A percentile compares a stretch with the other conserved stretches of the same genome.
Conservation (phyloP, 1,140 invertebrate genomes). For the Latrodectus geometricus region DNA sequence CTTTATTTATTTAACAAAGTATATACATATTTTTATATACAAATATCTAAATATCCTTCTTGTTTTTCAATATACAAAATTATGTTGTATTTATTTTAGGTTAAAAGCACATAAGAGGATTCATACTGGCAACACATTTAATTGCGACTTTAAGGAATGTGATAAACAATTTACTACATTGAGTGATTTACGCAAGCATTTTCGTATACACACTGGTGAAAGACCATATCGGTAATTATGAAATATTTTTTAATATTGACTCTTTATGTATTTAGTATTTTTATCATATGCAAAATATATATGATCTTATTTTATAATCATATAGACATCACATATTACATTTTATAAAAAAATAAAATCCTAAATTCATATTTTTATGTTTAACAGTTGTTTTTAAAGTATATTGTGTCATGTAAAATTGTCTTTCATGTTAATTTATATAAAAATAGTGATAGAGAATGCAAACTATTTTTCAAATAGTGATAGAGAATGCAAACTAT, state of each 20-base stretch:
- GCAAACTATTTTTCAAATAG: too few relatives aligned
- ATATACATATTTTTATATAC: too few relatives aligned
- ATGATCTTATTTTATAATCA: background rate
- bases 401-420: too few relatives aligned
- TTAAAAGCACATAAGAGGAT: constrained; percentile 72
- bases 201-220: constrained; percentile 91
- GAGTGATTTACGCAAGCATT: constrained; percentile 93
- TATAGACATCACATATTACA: background rate
- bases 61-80: too few relatives aligned
- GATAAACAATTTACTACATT: constrained; percentile 93
- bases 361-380: background rate
- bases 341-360: background rate
- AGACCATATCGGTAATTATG: constrained; percentile 84
- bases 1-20: too few relatives aligned
- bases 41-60: too few relatives aligned
- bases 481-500: too few relatives aligned
- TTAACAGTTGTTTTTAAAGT: too few relatives aligned
- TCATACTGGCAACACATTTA: constrained; percentile 95
- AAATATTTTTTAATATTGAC: constrained; percentile 2
- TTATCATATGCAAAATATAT: background rate
- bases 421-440: too few relatives aligned
- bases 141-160: constrained; percentile 86
- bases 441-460: too few relatives aligned
- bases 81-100: background rate
- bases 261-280: constrained; percentile 27